Conservation (phyloP, 2,888 invertebrate genomes). For the Thumatha senex region DNA sequence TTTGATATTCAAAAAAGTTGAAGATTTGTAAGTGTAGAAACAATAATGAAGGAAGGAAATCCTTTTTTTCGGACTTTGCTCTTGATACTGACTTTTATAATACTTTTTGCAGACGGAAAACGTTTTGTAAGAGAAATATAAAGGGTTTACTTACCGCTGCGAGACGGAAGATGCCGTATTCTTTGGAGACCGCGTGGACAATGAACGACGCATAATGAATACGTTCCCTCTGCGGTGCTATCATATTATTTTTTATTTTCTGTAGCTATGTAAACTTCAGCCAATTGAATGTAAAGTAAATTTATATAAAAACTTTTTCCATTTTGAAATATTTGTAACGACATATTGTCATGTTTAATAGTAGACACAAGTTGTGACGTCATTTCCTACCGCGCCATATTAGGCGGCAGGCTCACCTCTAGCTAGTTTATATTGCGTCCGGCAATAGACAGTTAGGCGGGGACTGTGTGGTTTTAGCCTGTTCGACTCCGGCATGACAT, state of each 20-base stretch:
- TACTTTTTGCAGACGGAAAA: conserved; percentile 47
- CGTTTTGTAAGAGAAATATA: conserved; percentile 53
- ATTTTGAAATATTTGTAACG: too few species aligned
- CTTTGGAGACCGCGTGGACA: conserved; percentile 54
- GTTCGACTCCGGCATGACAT: too few species aligned
- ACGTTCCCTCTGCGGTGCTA: conserved; percentile 53
- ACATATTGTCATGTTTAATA: too few species aligned
- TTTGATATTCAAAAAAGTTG: background rate
- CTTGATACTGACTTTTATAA: conserved; percentile 40
- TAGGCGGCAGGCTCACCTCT: too few species aligned
- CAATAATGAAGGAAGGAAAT: conserved; percentile 38
- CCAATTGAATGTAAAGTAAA: conserved; percentile 12
- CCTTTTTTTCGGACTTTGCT: conserved; percentile 53
- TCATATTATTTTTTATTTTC: conserved; percentile 47
- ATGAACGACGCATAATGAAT: conserved; percentile 63
- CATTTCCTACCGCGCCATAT: too few species aligned
- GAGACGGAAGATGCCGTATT: conserved; percentile 50
- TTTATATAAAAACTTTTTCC: too few species aligned
- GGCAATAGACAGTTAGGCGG: too few species aligned
- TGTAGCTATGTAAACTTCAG: conserved; percentile 31
- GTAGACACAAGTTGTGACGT: too few species aligned
- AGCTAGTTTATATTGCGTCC: too few species aligned
- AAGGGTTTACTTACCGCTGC: conserved; percentile 55
- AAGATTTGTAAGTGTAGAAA: background rate
- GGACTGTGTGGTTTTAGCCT: too few species aligned